A percentile compares a stretch with the other conserved stretches of the same genome.
These are phyloP conservation scores for Myiopsitta monachus DNA, from an alignment of 2,113 vertebrate genomes.

Conservation along the genomic window DNA sequence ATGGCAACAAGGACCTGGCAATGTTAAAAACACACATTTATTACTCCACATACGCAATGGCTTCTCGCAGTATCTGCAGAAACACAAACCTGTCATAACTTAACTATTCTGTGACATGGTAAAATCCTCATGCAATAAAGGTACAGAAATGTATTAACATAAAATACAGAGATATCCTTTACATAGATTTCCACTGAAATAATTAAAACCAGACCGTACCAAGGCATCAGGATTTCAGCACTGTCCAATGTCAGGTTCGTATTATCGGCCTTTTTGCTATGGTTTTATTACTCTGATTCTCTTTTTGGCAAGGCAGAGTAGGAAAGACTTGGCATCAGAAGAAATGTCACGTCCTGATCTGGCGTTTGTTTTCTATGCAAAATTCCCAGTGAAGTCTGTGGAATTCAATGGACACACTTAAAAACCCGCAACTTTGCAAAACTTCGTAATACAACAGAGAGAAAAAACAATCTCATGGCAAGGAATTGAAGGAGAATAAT, in stretches of 20 bases:
- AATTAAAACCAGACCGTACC: background rate
- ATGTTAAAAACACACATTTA: constrained; percentile 63
- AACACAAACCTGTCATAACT: background rate
- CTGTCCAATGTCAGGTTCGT: background rate
- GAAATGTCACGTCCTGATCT: background rate
- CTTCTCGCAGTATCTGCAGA: background rate
- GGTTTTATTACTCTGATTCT: background rate
- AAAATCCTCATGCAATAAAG: constrained; percentile 46
- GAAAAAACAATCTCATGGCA: background rate
- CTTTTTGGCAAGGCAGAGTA: constrained; percentile 3
- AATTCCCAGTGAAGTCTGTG: constrained; percentile 6
- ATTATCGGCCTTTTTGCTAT: background rate
- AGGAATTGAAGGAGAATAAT: background rate
- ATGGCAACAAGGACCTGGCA: background rate
- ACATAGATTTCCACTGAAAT: constrained; percentile 17
- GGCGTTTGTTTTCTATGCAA: background rate
- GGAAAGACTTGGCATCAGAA: background rate
- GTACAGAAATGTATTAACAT: constrained; percentile 23
- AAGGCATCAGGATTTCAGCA: constrained; percentile 5
- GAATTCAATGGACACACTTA: background rate
- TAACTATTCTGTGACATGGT: background rate
- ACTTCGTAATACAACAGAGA: background rate
- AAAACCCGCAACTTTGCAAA: background rate
- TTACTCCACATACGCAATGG: constrained; percentile 31
- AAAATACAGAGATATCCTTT: constrained; percentile 28